Evolutionary conservation across 2,797 vertebrate species (phyloP).

Genomic region (Scleropages formosus): DNA sequence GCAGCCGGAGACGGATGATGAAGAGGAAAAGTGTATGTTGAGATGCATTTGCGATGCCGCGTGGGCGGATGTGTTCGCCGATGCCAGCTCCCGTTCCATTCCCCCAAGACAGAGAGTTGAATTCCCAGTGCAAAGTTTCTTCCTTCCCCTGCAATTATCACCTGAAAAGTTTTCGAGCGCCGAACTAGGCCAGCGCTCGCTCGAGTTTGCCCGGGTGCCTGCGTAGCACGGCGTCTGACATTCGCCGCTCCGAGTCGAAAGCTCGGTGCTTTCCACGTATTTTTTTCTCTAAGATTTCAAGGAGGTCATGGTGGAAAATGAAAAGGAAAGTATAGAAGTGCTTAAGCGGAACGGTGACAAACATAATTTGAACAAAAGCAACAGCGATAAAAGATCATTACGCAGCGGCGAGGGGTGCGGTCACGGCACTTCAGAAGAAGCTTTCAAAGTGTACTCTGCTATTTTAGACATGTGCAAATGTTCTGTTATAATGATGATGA

Average conservation of each 20-base stretch:
- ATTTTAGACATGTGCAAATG: no score
- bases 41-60: slow-evolving; percentile 40
- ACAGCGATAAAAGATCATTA: no score
- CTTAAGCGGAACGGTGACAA: neutral
- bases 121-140: slow-evolving; percentile 44
- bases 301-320: neutral
- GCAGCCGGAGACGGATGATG: slow-evolving; percentile 33
- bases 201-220: slow-evolving; percentile 13
- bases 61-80: slow-evolving; percentile 43
- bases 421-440: no score
- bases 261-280: neutral
- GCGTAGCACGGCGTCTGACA: neutral
- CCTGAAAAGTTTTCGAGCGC: slow-evolving; percentile 42
- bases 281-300: slow-evolving; percentile 2
- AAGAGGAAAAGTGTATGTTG: slow-evolving; percentile 32
- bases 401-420: no score
- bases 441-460: no score
- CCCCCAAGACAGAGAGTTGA: slow-evolving; percentile 46
- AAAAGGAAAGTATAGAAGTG: neutral
- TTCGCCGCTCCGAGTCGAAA: slow-evolving; percentile 1
- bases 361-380: no score
- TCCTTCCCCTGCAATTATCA: slow-evolving; percentile 45
- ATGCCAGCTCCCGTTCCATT: slow-evolving; percentile 49
- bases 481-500: no score
- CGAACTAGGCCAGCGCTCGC: slow-evolving; percentile 29